Evolutionary conservation across 2,888 invertebrate genomes (phyloP), one percentile per base, ranked within the genome.

Genomic region (Nomada hirtipes): DNA sequence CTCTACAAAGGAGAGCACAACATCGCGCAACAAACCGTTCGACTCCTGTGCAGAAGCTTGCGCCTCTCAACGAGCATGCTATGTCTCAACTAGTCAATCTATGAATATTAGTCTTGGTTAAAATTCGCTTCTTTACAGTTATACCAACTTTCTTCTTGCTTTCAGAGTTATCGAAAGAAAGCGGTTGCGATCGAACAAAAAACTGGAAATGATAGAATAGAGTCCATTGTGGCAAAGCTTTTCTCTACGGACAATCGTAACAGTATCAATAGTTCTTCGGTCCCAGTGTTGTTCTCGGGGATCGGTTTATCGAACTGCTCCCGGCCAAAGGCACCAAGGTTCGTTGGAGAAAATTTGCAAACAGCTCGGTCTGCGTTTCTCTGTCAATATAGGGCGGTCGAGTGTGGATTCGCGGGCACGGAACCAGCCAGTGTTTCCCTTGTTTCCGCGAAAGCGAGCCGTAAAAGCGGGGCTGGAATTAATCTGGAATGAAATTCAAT

Each of bases 401-500:
- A 15, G 26, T n/a, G 29, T 29, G 42, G 23, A 53, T 63, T 36
- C 61, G 18, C 67, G 67, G 23, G 18, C 61, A 10, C 52, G 36
- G 47, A 26, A 64, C 15, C 18, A 29, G 11, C 2, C 47, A 47
- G 47, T 15, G 47, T 15, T 47, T 47, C 55, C 55, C 55, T 55
- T 20, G 55, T 20, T 55, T 15, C 29, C 67, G 36, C 50, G 26
- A 52, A 52, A 64, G 20, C 69, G 60, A 20, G 26, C 15, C 13
- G 47, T 10, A n/a, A 68, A 44, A 73, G n/a, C 15, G 23, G 44
- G 53, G 13, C 4, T n/a, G 74, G 55, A 59, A 83, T 64, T 69
- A 83, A 71, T 70, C 76, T 42, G n/a, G 23, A 20, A 11, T 20
- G 69, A 75, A 79, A 83, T 83, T 79, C 69, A 83, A 83, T 83